Evolutionary conservation across 2,888 invertebrate species (phyloP), one percentile per base, ranked within the genome.

Genomic region (Apodemia arnacis): DNA sequence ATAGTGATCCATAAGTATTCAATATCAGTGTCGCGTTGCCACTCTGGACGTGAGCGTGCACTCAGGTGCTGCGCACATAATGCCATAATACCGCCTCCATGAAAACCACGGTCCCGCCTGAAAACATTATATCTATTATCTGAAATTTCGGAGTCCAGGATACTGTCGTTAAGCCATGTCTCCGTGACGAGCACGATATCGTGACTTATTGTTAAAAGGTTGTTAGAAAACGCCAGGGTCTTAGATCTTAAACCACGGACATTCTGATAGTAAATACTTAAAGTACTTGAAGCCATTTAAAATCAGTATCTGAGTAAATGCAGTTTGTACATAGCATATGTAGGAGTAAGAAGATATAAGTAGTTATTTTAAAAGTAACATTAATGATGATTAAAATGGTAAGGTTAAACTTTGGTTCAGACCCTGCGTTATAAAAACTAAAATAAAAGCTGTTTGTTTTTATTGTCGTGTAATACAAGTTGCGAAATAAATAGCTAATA

Each of bases 231-330:
- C 6, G 49, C n/a, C 18, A 54, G 49, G 6, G 49, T 54, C 49
- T 54, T 54, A n/a, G 49, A 54, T 54, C 49, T 54, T n/a, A 54
- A 54, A n/a, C 49, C 49, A 54, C 49, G 49, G n/a, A 54, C 49
- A n/a, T 24, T 27, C 21, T 59, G 63, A 34, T 63, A 77, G 11
- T 24, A 63, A 63, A 63, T 18, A 63, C 63, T 63, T 24, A 63
- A 24, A 11, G 63, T 18, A n/a, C 7, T 63, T 24, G 24, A 24
- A 63, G 63, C 24, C 63, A 63, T 63, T 63, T 63, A 13, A 63
- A 11, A 63, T 18, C 24, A 63, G 18, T 24, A 24, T 18, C 0
- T 63, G 18, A 63, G 63, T 24, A 24, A 13, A 24, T 4, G 24
- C 11, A 11, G 24, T 3, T 13, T 63, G 6, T 63, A 24, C 5